Evolutionary conservation across 1,140 invertebrate species (phyloP), one percentile per base, ranked within the genome.

Genomic region (Homalodisca vitripennis): DNA sequence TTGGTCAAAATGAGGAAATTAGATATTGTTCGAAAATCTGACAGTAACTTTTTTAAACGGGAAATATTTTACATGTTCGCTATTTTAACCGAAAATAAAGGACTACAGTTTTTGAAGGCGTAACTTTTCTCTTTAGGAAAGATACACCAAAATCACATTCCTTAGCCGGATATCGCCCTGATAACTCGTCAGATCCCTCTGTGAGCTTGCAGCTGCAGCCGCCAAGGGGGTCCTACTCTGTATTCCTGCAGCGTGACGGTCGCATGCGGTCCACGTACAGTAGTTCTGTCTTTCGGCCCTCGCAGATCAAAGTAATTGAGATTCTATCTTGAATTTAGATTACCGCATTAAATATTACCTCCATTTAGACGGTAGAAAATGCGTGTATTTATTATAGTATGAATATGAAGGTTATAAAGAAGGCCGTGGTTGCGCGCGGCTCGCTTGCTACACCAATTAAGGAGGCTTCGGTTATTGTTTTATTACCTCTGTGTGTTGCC

Each of bases 271-370:
- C 10, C 64, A 48, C 64, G 32, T 46, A 24, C 64, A 14, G 3
- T 1, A 1, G 13, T n/a, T n/a, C n/a, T n/a, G n/a, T n/a, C n/a
- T n/a, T n/a, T n/a, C n/a, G 10, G 2, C 62, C 62, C 1, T 30
- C 29, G n/a, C n/a, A 64, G 12, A n/a, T 64, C 27, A n/a, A 31
- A 29, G 62, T 64, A 64, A 64, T 64, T 64, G 62, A 67, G 65
- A 53, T 67, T 17, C 46, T 20, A 67, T 67, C 65, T 67, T 46
- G 47, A 53, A 67, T 67, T 67, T 46, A 67, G 46, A 67, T 67
- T 30, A 24, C 6, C 62, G 17, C 65, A 24, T 66, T 67, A 67
- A 67, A 60, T 60, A 60, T 60, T 60, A 60, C 55, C n/a, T 60
- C 14, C 55, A 27, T 27, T 29, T 3, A 41, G 17, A 41, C 34